phyloP scores from a whole-genome alignment of 2,113 vertebrate genomes.

The Labeo catla region DNA sequence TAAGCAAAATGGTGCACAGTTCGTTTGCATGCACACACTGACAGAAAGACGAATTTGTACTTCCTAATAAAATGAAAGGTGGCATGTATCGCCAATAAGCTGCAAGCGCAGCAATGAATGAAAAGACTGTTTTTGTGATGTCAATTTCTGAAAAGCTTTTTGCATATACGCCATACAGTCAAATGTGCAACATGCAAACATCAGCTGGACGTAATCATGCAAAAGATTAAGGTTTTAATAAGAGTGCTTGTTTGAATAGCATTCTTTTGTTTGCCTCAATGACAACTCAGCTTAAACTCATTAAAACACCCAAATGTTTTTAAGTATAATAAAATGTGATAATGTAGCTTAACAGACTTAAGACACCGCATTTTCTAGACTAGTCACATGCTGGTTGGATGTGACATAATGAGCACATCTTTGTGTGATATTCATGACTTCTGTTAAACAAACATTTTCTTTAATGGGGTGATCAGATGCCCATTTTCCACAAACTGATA shows the following conservation, averaged over 20 bases:
- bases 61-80: not conserved
- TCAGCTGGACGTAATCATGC: not conserved
- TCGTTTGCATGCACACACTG: not conserved
- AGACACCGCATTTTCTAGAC: not conserved
- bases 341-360: not conserved
- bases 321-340: not conserved
- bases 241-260: not conserved
- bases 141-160: slow-evolving; percentile 31
- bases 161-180: slow-evolving; percentile 4
- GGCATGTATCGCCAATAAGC: not conserved
- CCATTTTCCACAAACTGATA: too few species aligned
- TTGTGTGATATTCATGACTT: too few species aligned
- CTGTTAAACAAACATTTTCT: not conserved
- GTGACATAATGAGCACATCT: not conserved
- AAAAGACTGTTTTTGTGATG: slow-evolving; percentile 5
- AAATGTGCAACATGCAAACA: slow-evolving; percentile 28
- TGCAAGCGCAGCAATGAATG: slow-evolving; percentile 20
- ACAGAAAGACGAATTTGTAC: not conserved
- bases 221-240: not conserved
- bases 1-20: not conserved
- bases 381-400: not conserved
- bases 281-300: not conserved
- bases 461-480: not conserved
- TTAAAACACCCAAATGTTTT: not conserved
- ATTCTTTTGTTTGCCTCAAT: not conserved